Conservation (phyloP, 2,797 vertebrate genomes). For the Toxotes lorentzi region DNA sequence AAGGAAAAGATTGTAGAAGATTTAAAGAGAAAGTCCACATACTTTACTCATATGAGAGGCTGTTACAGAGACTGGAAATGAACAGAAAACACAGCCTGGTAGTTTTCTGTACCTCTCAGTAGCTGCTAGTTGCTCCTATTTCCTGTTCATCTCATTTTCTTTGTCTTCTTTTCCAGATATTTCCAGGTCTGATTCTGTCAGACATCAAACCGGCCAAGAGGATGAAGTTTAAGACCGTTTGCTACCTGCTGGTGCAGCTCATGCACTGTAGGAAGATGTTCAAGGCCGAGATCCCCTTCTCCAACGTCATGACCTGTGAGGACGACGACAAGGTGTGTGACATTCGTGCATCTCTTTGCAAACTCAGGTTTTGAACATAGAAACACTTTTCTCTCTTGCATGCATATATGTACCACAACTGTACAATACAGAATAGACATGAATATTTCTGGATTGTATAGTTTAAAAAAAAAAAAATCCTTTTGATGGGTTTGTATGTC, state of each 20-base stretch:
- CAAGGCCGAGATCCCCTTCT: constrained; percentile 97
- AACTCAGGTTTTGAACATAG: background rate
- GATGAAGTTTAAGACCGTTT: constrained; percentile 98
- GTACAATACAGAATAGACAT: constrained; percentile 1
- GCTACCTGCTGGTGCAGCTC: constrained; percentile 95
- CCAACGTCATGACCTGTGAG: constrained; percentile 97
- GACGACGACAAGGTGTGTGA: constrained; percentile 94
- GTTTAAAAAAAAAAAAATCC: constrained; percentile 17
- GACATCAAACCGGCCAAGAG: constrained; percentile 97
- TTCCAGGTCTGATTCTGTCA: constrained; percentile 94
- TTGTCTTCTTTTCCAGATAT: constrained; percentile 87
- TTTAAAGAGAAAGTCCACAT: too few relatives aligned
- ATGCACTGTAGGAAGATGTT: constrained; percentile 99
- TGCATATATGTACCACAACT: background rate
- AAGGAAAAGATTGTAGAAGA: too few relatives aligned
- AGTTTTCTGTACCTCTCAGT: too few relatives aligned
- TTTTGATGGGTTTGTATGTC: constrained; percentile 56
- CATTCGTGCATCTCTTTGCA: background rate
- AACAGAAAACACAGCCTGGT: too few relatives aligned
- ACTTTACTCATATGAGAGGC: too few relatives aligned
- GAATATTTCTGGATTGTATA: constrained; percentile 20
- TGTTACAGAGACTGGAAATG: too few relatives aligned
- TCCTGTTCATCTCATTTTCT: background rate
- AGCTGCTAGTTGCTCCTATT: background rate
- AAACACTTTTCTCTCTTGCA: background rate